Base-by-base conservation (phyloP, 2,797 vertebrate genomes). In the Tokudaia muenninki region DNA sequence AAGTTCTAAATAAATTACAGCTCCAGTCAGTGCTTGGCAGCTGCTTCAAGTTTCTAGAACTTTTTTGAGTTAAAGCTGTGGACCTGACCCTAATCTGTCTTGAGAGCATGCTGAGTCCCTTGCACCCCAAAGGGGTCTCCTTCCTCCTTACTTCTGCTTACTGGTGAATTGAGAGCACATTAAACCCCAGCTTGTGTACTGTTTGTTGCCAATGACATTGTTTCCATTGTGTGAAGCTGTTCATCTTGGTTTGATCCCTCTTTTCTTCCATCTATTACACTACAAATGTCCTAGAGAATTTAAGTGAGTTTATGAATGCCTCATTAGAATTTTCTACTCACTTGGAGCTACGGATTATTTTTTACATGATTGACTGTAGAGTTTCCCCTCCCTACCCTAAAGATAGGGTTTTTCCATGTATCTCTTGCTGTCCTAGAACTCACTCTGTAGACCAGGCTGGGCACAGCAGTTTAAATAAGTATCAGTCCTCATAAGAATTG, bases 181-280 rank as follows among this genome's bases (percentile, higher is more conserved):
- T 29, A 44, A 92, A 80, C 79, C 19, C 55, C 29, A 55, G 44
- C 11, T 91, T 91, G 50, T n/a, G 31, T 65, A 50, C 34, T 67
- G 17, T 34, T n/a, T 47, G 59, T 47, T 34, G 19, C 5, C 17
- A 26, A 1, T 61, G n/a, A 59, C 70, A 13, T 44, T 86, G 65
- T 95, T 93, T 83, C 70, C 57, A 24, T n/a, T 70, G 41, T 55
- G 19, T 90, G 77, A 83, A 84, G 19, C 65, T 80, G 44, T 72
- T 94, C n/a, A 12, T 50, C 37, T 84, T 74, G 5, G 88, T 96
- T 94, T 95, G 19, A 94, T 3, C 22, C 52, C 14, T 37, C 21
- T 70, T 3, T 31, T 55, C 13, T 37, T 89, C 89, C 59, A 72
- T 65, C 65, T 81, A 34, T 78, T n/a, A 89, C 80, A n/a, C 70